Evolutionary conservation across 2,113 vertebrate genomes (phyloP).

Genomic region (Dromaius novaehollandiae): DNA sequence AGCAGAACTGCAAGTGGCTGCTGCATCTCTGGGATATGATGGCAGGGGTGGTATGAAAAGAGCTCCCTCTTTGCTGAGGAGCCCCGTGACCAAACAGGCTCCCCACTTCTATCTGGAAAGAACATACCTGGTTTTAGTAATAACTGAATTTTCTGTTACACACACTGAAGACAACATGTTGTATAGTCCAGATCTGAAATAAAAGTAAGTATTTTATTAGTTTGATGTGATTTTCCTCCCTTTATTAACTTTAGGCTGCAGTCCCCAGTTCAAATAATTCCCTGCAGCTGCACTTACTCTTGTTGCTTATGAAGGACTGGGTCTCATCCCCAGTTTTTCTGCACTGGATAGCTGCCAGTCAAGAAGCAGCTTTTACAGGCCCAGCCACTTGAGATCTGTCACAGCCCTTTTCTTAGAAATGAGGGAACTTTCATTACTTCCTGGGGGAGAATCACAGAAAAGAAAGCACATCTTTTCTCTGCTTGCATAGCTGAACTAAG

Average conservation of each 20-base stretch:
- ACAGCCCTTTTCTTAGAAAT: neutral
- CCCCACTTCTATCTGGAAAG: neutral
- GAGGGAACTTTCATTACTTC: neutral
- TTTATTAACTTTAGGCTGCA: neutral
- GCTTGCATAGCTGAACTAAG: neutral
- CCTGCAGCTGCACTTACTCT: neutral
- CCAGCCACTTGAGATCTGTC: neutral
- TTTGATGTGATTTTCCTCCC: neutral
- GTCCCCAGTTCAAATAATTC: neutral
- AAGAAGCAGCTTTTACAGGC: neutral
- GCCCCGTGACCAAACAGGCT: neutral
- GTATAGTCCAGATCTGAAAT: neutral
- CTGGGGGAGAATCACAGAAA: neutral
- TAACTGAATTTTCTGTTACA: neutral
- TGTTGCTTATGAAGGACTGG: neutral
- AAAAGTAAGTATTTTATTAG: neutral
- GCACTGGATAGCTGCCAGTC: neutral
- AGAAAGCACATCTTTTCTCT: neutral
- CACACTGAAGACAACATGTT: neutral
- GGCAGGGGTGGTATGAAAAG: accelerated
- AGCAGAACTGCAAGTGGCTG: neutral
- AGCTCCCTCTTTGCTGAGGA: no score
- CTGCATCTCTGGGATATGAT: neutral
- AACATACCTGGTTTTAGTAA: neutral
- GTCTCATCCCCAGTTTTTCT: neutral